Base-by-base conservation (phyloP, 2,797 vertebrate genomes). In the Diplodus puntazzo region DNA sequence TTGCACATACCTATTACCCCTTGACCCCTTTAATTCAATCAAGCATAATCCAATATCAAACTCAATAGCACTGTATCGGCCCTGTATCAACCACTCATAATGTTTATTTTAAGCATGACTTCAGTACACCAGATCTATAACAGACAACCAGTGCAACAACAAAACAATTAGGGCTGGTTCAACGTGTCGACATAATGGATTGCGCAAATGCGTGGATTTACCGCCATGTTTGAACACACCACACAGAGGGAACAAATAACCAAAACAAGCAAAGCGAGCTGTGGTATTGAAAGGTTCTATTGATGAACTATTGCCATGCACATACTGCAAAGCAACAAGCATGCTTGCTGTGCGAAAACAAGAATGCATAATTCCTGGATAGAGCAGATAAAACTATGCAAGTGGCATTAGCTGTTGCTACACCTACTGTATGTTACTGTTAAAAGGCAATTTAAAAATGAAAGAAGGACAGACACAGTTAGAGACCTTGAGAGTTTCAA, bases 361-460 rank as follows among this genome's bases (percentile, higher is more conserved):
- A 27, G 43, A 45, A 25, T 27, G 16, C 16, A 43, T 14, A 64
- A 42, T 30, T 21, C 1, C 61, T 53, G 11, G 8, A 55, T 20
- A 16, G 13, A 69, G 25, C 16, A 50, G 64, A 23, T 4, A 20
- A 52, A 48, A 21, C 27, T 55, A 20, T 48, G 23, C 3, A 52
- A 34, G 53, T 27, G 2, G 4, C 43, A 60, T 69, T 61, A 62
- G 79, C 34, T 75, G 48, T 66, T 66, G 30, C 13, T 34, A 14
- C 6, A 50, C n/a, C 2, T 11, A 59, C 11, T 43, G 39, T 69
- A 72, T 17, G 1, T 57, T 72, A 62, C 13, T 63, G 23, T 64
- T 21, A 39, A 62, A 49, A 50, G 11, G 9, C 14, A 59, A 2
- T 39, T 11, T 53, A 8, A 64, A 45, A 53, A 27, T 43, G 8